Conservation (phyloP, 1,140 invertebrate species). For the Magallana ariakensis region DNA sequence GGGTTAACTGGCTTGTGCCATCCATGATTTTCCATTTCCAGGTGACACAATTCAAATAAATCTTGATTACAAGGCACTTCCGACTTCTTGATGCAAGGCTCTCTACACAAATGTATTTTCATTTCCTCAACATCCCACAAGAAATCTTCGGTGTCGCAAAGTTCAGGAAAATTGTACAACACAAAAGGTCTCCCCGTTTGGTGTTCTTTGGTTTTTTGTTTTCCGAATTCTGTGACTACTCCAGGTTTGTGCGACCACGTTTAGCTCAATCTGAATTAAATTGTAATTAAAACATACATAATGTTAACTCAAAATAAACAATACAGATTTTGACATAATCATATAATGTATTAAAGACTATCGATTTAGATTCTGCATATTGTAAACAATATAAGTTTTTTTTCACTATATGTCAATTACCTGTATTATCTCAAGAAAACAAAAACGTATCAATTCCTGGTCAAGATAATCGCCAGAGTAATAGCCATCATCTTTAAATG, state of each 20-base stretch:
- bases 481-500: no score
- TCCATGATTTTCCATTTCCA: neutral
- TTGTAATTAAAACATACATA: no score
- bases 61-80: neutral
- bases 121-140: conserved; percentile 11
- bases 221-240: neutral
- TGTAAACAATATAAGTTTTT: no score
- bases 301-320: no score
- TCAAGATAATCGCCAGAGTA: no score
- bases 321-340: no score
- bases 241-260: conserved; percentile 12
- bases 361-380: no score
- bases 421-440: no score
- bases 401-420: no score
- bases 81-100: neutral
- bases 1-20: neutral
- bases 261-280: neutral
- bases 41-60: conserved; percentile 12
- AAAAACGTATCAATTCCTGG: no score
- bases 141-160: neutral
- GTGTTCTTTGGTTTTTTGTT: no score
- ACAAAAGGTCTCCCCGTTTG: conserved; percentile 7
- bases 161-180: conserved; percentile 19
- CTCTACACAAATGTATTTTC: neutral
- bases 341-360: no score